phyloP scores from a whole-genome alignment of 2,888 invertebrate genomes.

The Xylocampa areola region DNA sequence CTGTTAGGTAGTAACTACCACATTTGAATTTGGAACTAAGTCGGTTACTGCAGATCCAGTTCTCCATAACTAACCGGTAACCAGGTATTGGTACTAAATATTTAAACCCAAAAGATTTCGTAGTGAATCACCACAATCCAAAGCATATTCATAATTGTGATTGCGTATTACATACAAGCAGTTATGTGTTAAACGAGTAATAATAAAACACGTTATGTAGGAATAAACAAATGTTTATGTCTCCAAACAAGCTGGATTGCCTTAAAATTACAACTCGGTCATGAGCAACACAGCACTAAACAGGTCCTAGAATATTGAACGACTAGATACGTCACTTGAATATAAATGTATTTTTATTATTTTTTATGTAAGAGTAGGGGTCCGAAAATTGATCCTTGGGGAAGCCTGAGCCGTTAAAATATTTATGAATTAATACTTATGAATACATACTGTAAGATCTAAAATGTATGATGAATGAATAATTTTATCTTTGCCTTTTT shows the following conservation, averaged over 20 bases:
- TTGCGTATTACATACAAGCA: constrained; percentile 17
- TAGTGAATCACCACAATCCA: neutral
- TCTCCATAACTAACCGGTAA: no score
- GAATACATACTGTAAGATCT: neutral
- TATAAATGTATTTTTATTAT: neutral
- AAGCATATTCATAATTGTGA: constrained; percentile 38
- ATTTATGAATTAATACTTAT: no score
- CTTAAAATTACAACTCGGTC: constrained; percentile 72
- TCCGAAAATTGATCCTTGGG: constrained; percentile 8
- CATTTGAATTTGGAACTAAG: no score
- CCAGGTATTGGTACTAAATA: neutral
- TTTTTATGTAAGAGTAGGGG: neutral
- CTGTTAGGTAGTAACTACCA: no score
- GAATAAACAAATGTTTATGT: constrained; percentile 47
- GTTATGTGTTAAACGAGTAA: constrained; percentile 21
- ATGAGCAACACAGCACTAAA: constrained; percentile 62
- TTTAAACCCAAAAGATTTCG: neutral
- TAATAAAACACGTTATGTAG: constrained; percentile 40
- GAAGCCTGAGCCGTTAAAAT: neutral
- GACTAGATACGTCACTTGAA: constrained; percentile 18
- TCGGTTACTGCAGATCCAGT: no score
- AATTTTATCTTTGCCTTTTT: no score
- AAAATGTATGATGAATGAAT: neutral
- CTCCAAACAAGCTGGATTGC: constrained; percentile 63
- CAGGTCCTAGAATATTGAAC: constrained; percentile 39